Conservation (phyloP, 2,888 invertebrate species). For the Melipona bicolor region DNA sequence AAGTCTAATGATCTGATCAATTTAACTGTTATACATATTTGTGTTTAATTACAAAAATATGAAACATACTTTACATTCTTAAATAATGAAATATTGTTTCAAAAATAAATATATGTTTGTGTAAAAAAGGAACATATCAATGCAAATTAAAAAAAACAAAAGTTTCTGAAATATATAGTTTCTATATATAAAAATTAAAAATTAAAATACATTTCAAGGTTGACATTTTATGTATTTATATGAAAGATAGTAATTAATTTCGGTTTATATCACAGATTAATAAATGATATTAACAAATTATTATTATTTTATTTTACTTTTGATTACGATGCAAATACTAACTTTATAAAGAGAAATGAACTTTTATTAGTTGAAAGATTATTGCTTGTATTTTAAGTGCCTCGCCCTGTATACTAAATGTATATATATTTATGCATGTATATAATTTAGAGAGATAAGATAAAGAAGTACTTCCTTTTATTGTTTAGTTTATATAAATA, state of each 20-base stretch:
- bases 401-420: conserved; percentile 59
- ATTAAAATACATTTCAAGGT: conserved; percentile 13
- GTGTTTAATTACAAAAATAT: not conserved
- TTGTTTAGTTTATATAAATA: conserved; percentile 3
- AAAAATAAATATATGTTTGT: conserved; percentile 1
- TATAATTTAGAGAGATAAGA: conserved; percentile 34
- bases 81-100: not conserved
- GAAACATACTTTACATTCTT: conserved; percentile 13
- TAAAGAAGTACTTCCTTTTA: conserved; percentile 24
- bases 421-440: conserved; percentile 66
- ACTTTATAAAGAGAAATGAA: not conserved
- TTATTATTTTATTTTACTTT: not conserved
- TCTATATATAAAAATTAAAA: not conserved
- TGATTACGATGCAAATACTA: not conserved
- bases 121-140: conserved; percentile 40
- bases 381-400: conserved; percentile 42
- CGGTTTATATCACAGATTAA: not conserved
- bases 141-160: conserved; percentile 2
- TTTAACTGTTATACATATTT: conserved; percentile 8
- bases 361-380: conserved; percentile 1
- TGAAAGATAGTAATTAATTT: conserved; percentile 15
- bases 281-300: not conserved
- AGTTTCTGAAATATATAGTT: conserved; percentile 2
- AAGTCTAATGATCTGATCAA: conserved; percentile 2
- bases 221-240: conserved; percentile 12